phyloP scores from a whole-genome alignment of 2,888 invertebrate genomes.

The Oscheius onirici region DNA sequence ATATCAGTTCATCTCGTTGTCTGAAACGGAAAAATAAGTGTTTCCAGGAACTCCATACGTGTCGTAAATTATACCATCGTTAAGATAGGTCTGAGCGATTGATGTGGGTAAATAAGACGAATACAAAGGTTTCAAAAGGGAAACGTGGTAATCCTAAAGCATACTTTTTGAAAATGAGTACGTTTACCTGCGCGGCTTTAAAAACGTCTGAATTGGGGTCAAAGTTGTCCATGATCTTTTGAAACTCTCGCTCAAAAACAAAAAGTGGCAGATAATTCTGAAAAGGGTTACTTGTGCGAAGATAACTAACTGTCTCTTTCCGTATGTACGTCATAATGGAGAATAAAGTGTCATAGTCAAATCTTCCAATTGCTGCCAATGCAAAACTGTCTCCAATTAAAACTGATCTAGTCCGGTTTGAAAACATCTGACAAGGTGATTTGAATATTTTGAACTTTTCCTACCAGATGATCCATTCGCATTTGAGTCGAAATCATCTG shows the following conservation, averaged over 20 bases:
- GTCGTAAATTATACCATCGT: slow-evolving; percentile 1
- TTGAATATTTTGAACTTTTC: not conserved
- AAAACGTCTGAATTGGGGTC: not conserved
- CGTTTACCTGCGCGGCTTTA: not conserved
- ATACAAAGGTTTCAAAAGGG: not conserved
- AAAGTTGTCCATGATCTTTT: not conserved
- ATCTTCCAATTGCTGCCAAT: slow-evolving; percentile 36
- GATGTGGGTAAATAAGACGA: not conserved
- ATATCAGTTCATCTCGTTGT: slow-evolving; percentile 5
- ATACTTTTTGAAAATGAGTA: not conserved
- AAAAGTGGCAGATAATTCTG: not conserved
- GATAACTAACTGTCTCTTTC: slow-evolving; percentile 32
- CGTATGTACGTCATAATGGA: slow-evolving; percentile 36
- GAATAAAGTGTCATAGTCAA: slow-evolving; percentile 44
- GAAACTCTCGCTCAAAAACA: not conserved
- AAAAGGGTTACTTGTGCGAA: not conserved
- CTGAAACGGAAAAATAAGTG: not conserved
- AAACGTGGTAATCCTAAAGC: not conserved
- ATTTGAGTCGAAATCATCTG: slow-evolving; percentile 55
- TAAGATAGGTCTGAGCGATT: not conserved
- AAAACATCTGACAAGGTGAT: not conserved
- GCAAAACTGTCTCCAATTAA: slow-evolving; percentile 47
- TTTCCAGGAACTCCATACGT: not conserved
- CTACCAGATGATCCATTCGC: slow-evolving; percentile 50
- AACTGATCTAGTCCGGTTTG: not conserved